These are phyloP conservation scores for Solen grandis DNA, from an alignment of 1,140 invertebrate genomes.

Conservation along the genomic window DNA sequence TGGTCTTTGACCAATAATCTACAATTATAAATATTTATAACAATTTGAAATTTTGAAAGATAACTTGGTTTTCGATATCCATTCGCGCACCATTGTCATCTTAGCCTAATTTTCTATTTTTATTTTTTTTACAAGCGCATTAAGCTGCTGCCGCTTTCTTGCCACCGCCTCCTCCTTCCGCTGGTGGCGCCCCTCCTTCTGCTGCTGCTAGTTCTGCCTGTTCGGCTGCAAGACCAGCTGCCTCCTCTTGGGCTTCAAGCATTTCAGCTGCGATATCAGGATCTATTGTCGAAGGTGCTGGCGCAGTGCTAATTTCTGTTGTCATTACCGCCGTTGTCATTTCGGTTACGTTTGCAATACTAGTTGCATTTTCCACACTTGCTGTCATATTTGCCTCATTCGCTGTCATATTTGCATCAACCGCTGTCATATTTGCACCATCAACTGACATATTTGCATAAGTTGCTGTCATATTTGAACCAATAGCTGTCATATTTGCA, in stretches of 20 bases:
- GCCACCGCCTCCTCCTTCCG: not conserved
- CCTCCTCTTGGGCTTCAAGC: conserved; percentile 7
- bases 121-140: not conserved
- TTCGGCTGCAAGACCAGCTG: conserved; percentile 20
- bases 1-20: too few species aligned
- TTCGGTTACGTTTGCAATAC: not conserved
- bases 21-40: too few species aligned
- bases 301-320: not conserved
- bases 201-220: conserved; percentile 16
- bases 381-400: not conserved
- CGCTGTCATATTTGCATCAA: not conserved
- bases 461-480: not conserved
- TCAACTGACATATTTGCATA: not conserved
- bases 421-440: not conserved
- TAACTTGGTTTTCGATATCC: not conserved
- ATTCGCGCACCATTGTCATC: not conserved
- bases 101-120: not conserved
- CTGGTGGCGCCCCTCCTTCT: conserved; percentile 6
- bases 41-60: not conserved
- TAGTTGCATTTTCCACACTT: not conserved
- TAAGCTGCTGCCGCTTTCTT: conserved; percentile 2
- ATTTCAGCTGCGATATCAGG: conserved; percentile 10
- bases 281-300: conserved; percentile 18
- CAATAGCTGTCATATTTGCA: not conserved
- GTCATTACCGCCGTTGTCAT: not conserved